Percentiles rank a stretch among this genome's conserved stretches.
Evolutionary conservation across 1,140 invertebrate genomes (phyloP).

Genomic region (Bombus balteatus): DNA sequence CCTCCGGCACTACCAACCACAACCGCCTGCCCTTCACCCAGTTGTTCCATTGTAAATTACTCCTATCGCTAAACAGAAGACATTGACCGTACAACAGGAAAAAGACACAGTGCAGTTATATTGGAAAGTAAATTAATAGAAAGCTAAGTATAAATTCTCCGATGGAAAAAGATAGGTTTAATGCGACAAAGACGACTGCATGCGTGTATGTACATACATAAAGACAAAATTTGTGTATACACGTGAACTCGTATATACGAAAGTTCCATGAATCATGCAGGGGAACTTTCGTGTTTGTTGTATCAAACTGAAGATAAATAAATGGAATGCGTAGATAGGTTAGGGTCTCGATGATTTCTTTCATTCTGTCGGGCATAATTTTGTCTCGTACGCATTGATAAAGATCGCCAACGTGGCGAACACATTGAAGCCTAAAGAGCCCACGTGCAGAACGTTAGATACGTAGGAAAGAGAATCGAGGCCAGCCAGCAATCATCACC

Average conservation of each 20-base stretch:
- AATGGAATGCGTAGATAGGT: not conserved
- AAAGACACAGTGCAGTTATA: not conserved
- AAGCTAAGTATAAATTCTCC: not conserved
- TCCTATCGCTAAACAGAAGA: conserved; percentile 9
- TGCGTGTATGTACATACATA: not conserved
- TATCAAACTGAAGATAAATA: not conserved
- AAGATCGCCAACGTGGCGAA: conserved; percentile 59
- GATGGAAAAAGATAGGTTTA: not conserved
- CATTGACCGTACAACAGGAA: not conserved
- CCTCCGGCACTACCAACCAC: conserved; percentile 80
- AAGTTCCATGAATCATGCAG: conserved; percentile 1
- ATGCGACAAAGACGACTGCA: not conserved
- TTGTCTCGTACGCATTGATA: conserved; percentile 13
- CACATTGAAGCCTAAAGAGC: conserved; percentile 8
- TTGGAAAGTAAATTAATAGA: not conserved
- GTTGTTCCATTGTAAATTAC: conserved; percentile 78
- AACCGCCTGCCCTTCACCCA: conserved; percentile 81
- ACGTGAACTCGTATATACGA: not conserved
- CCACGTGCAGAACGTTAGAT: conserved; percentile 46
- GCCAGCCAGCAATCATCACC: conserved; percentile 47
- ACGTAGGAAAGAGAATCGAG: conserved; percentile 42
- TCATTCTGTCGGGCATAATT: not conserved
- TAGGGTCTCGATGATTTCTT: not conserved
- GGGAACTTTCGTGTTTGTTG: not conserved
- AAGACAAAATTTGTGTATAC: not conserved